A percentile compares a stretch with the other conserved stretches of the same genome.
Evolutionary conservation across 2,113 vertebrate genomes (phyloP).

Genomic region (Thamnaconus septentrionalis): DNA sequence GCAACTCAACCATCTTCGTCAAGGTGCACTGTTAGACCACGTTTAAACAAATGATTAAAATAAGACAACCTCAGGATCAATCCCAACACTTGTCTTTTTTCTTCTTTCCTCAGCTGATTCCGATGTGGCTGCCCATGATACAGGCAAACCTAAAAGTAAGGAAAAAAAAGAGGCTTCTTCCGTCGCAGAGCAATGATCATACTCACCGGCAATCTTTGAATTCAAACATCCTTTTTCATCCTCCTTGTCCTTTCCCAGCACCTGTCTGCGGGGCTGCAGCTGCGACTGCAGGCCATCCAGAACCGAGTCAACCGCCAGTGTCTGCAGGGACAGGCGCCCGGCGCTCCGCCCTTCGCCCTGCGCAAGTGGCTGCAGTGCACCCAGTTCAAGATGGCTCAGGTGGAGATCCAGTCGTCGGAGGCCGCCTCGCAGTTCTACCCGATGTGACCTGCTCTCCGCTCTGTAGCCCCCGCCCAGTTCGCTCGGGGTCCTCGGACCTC

Average conservation of each 20-base stretch:
- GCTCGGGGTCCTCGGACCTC: conserved; percentile 26
- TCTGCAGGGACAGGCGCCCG: conserved; percentile 83
- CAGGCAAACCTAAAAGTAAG: conserved; percentile 96
- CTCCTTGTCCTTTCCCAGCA: conserved; percentile 75
- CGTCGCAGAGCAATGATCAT: neutral
- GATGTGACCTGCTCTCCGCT: conserved; percentile 78
- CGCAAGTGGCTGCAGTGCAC: conserved; percentile 98
- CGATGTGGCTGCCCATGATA: conserved; percentile 99
- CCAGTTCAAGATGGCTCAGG: conserved; percentile 99
- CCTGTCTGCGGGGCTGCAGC: conserved; percentile 92
- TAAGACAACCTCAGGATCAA: neutral
- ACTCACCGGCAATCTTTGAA: neutral
- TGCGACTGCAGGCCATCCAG: conserved; percentile 97
- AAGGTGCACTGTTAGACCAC: conserved; percentile 81
- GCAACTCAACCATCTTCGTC: conserved; percentile 98
- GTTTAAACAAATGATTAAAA: neutral
- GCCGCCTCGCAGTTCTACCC: conserved; percentile 98
- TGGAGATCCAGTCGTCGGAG: conserved; percentile 98
- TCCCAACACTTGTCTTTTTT: conserved; percentile 26
- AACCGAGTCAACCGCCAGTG: conserved; percentile 94
- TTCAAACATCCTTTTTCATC: neutral
- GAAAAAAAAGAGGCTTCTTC: too few relatives aligned
- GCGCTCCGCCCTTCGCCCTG: conserved; percentile 82
- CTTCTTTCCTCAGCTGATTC: conserved; percentile 85
- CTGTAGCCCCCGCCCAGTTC: conserved; percentile 8